Evolutionary conservation across 2,888 invertebrate species (phyloP), one percentile per base, ranked within the genome.

Genomic region (Lepidochrysops patricia): DNA sequence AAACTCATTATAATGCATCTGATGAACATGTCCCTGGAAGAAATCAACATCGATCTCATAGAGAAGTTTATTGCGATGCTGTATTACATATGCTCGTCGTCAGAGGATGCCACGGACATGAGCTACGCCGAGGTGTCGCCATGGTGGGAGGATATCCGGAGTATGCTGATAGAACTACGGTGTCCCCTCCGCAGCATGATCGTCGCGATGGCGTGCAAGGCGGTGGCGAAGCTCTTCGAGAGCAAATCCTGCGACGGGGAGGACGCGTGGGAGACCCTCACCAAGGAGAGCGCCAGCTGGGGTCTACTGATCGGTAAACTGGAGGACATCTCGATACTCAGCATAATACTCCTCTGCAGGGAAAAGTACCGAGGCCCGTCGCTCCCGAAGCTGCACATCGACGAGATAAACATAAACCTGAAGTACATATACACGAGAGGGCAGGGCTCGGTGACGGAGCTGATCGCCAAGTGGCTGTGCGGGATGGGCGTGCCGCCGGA

Each of bases 251-350:
- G 87, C 35, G 89, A 82, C 61, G 84, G 84, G 26, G 91, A 90
- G 29, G 93, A 90, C 56, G 84, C 91, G 49, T 97, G 96, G 96
- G 96, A 96, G 76, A 93, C 93, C 58, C 92, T 97, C 58, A 94
- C 96, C 1, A 92, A 94, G 67, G 98, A 98, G 74, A 93, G 93
- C 70, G 94, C 96, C 48, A 93, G 95, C 74, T 98, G 98, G 96
- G 94, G 95, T 13, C 84, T 96, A 56, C 85, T 98, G 1, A 94
- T 96, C 43, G 95, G 95, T 59, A 97, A 97, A 86, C 89, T 98
- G 52, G 97, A 98, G 78, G 97, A 98, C 76, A 91, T 97, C 64
- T 93, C 97, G 2, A 91, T 96, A 59, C 88, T 97, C 12, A 94
- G 94, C 84, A 91, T 94, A 68, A 91, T 96, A 59, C 80, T 94